A percentile compares a stretch with the other conserved stretches of the same genome.
Conservation (phyloP, 2,888 invertebrate species). For the Erebia epiphron region DNA sequence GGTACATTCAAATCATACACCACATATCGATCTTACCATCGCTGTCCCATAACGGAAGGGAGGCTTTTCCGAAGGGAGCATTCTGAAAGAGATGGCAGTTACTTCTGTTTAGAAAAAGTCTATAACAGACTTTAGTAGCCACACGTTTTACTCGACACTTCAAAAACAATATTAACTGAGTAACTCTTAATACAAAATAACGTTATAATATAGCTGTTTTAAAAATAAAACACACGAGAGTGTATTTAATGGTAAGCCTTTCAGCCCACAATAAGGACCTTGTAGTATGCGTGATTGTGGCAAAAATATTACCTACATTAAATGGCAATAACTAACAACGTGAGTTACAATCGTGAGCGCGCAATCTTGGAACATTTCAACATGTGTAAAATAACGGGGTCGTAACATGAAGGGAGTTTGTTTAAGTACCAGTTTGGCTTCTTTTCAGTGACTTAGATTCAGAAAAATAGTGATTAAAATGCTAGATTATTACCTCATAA, state of each 20-base stretch:
- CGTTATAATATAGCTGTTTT: not conserved
- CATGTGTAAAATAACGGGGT: slow-evolving; percentile 10
- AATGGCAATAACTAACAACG: slow-evolving; percentile 3
- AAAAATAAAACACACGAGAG: not conserved
- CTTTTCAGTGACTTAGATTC: too few relatives aligned
- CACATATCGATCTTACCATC: too few relatives aligned
- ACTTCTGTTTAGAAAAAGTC: too few relatives aligned
- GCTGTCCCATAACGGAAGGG: too few relatives aligned
- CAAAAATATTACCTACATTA: slow-evolving; percentile 5
- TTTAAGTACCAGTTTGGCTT: not conserved
- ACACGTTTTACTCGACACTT: too few relatives aligned
- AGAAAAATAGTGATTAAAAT: not conserved
- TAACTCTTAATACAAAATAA: too few relatives aligned
- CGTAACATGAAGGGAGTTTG: not conserved
- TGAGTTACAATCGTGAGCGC: not conserved
- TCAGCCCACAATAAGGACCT: not conserved
- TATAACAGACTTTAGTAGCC: too few relatives aligned
- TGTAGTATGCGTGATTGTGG: not conserved
- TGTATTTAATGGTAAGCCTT: not conserved
- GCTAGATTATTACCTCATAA: too few relatives aligned
- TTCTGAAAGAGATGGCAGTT: too few relatives aligned
- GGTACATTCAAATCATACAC: too few relatives aligned
- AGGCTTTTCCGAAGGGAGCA: too few relatives aligned
- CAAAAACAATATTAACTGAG: too few relatives aligned
- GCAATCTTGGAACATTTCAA: not conserved